Evolutionary conservation across 2,888 invertebrate genomes (phyloP), one percentile per base, ranked within the genome.

Genomic region (Adineta ricciae): DNA sequence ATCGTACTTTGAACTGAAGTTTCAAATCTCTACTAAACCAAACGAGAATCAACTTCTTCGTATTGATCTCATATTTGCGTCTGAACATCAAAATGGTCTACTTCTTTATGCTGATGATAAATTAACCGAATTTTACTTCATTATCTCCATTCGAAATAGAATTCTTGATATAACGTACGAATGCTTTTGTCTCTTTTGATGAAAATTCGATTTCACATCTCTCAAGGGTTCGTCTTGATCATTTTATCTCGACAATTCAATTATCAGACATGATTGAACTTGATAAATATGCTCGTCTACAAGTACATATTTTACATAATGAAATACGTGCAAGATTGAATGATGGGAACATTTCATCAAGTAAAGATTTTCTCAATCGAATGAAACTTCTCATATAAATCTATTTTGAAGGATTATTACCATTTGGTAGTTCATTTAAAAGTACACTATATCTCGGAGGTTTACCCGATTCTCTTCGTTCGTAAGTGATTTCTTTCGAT

Each of bases 341-440:
- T 14, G 78, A 78, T 38, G 78, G 78, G 24, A 78, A 78, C 41
- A 78, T 78, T 78, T 41, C 78, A 41, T 78, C 78, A 41, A 41
- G 78, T 78, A 78, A 3, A 41, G 50, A 50, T 46, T 46, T n/a
- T n/a, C n/a, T n/a, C n/a, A 46, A 46, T 46, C 46, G 11, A 46
- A 46, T 46, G 11, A 46, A 46, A 46, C 46, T 46, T 46, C 11
- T 46, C 11, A 46, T 46, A n/a, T n/a, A n/a, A n/a, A n/a, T n/a
- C n/a, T 46, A 8, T 46, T 46, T 46, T 11, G 11, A 46, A 78
- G 78, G n/a, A 78, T n/a, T 78, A 41, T 78, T 78, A 78, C 78
- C 78, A 41, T 78, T 78, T 78, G 41, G 41, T 78, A 78, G 41
- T 41, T 41, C 38, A n/a, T 78, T 78, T n/a, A 78, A 78, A 78